Base-by-base conservation (phyloP, 1,140 invertebrate species). In the Neodiprion fabricii region DNA sequence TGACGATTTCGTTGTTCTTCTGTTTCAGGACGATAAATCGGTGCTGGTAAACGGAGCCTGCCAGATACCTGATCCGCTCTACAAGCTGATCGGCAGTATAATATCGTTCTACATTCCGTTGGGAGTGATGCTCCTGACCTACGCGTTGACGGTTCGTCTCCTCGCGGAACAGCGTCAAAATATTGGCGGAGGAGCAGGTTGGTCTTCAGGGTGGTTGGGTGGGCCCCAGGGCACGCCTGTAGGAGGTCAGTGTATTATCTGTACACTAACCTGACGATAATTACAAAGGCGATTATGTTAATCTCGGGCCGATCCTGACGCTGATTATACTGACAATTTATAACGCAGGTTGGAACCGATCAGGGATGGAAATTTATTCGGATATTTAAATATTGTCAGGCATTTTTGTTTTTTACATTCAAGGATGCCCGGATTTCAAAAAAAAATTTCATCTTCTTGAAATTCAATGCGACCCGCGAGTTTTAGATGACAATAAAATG, bases 71-170 rank as follows among this genome's bases (percentile, higher is more conserved):
- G 95, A 96, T 86, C 94, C 95, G 1, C 89, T 96, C 4, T 98
- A 97, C 90, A 96, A 97, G 85, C 91, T 97, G 74, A 96, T 97
- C 79, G 97, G 96, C 14, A 97, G 96, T 61, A 94, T 98, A 79
- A 93, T 98, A 78, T 97, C 96, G 78, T 99, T 99, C 88, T 98
- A 98, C 89, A 96, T 99, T 76, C 98, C 98, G 4, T 90, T 99
- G 61, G 90, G 94, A 9, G 96, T 99, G 68, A 99, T 99, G 97
- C 89, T 98, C 80, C 89, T 97, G 49, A 98, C 97, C 2, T 99
- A 98, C 82, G 93, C 95, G 5, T 90, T 98, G 71, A 99, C 97
- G 0, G 95, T 98, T 1, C 90, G 94, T 71, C 89, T 97, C 7
- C 88, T 98, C 77, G 94, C 94, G 17, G 85, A 92, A 68, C 94